phyloP scores from a whole-genome alignment of 2,888 invertebrate genomes.

The Leucozona laternaria region DNA sequence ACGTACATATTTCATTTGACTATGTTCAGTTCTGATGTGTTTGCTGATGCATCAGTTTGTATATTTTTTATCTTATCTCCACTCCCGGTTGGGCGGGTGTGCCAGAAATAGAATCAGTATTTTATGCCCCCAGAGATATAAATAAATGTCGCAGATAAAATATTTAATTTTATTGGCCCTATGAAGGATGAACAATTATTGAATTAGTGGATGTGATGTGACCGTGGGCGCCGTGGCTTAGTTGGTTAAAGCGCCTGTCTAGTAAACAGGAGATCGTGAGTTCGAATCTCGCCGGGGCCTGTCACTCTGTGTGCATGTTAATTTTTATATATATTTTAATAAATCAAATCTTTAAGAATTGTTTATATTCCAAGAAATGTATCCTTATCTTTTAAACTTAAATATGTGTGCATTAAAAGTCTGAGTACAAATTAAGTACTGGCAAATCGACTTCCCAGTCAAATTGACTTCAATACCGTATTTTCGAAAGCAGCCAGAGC shows the following conservation, averaged over 20 bases:
- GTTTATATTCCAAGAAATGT: too few relatives aligned
- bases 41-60: neutral
- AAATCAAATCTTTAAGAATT: too few relatives aligned
- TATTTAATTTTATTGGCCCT: conserved; percentile 33
- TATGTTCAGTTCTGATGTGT: conserved; percentile 31
- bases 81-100: neutral
- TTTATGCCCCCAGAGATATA: conserved; percentile 12
- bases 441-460: too few relatives aligned
- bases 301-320: neutral
- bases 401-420: too few relatives aligned
- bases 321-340: conserved; percentile 2
- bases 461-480: too few relatives aligned
- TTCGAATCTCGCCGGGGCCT: conserved; percentile 81
- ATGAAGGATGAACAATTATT: neutral
- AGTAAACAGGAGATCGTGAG: conserved; percentile 83
- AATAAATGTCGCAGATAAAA: conserved; percentile 46
- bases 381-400: too few relatives aligned
- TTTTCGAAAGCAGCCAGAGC: too few relatives aligned
- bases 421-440: too few relatives aligned
- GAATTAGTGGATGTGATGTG: neutral
- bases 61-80: conserved; percentile 27
- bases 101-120: conserved; percentile 41
- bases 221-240: conserved; percentile 80
- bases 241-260: conserved; percentile 84
- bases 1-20: conserved; percentile 50